Evolutionary conservation across 1,140 invertebrate genomes (phyloP).

Genomic region (Ips typographus): DNA sequence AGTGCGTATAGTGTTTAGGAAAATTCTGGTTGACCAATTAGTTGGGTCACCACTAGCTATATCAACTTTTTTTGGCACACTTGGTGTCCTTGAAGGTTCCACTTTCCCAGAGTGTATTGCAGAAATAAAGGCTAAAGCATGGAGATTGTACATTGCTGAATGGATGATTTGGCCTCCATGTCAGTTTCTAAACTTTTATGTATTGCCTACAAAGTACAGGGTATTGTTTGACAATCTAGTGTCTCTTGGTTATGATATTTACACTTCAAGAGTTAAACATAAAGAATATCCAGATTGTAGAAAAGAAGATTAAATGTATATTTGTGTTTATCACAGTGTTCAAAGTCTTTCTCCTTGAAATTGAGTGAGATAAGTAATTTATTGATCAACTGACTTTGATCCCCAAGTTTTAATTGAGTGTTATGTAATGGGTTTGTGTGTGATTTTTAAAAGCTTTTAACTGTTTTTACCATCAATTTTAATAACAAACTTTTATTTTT

Average conservation of each 20-base stretch:
- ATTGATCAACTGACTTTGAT: too few species aligned
- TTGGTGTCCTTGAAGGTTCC: conserved; percentile 71
- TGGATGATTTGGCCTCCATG: conserved; percentile 84
- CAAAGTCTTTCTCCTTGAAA: background rate
- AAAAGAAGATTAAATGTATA: background rate
- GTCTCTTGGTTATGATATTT: conserved; percentile 87
- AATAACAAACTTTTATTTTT: too few species aligned
- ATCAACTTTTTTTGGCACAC: conserved; percentile 75
- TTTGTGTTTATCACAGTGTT: conserved; percentile 3
- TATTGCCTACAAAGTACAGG: conserved; percentile 78
- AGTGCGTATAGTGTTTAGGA: conserved; percentile 72
- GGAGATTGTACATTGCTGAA: conserved; percentile 77
- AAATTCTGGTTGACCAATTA: conserved; percentile 85
- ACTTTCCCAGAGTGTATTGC: conserved; percentile 63
- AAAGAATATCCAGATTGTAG: conserved; percentile 9
- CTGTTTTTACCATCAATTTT: too few species aligned
- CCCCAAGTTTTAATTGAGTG: background rate
- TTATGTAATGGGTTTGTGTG: too few species aligned
- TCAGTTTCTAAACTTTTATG: conserved; percentile 86
- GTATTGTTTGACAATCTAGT: conserved; percentile 90
- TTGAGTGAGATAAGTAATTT: too few species aligned
- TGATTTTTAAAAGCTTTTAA: too few species aligned
- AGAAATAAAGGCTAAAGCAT: conserved; percentile 78
- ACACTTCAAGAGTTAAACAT: conserved; percentile 90
- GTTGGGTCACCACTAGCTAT: conserved; percentile 86